Base-by-base conservation (phyloP, 1,140 invertebrate genomes). In the Belonocnema kinseyi region DNA sequence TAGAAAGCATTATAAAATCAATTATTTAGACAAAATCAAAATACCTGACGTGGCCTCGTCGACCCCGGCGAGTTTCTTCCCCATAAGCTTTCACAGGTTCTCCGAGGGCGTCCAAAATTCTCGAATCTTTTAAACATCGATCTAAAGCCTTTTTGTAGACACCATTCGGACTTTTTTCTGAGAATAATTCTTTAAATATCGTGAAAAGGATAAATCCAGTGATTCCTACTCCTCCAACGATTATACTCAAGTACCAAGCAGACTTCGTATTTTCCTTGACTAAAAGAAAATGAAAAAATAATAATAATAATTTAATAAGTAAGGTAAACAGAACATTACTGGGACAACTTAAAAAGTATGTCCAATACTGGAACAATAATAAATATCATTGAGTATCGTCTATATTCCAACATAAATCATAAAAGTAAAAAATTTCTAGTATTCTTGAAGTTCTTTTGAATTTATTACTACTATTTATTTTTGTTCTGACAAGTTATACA, bases 201-300 rank as follows among this genome's bases (percentile, higher is more conserved):
- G 94, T 93, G 88, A 95, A 98, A 84, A 97, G 95, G 88, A 98
- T 94, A 3, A 95, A 88, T 70, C 94, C 95, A 33, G 95, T 96
- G 0, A 97, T 93, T 26, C 95, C 95, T 58, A 97, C 85, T 17
- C 97, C 97, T 50, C 93, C 88, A 50, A 97, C 76, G 74, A 98
- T 96, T n/a, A 98, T 93, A 13, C 94, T 94, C 78, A 95, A 93
- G 84, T 97, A 97, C 66, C 95, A 96, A 52, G 93, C 94, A 80
- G 96, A 97, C 88, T 97, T 97, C 33, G 96, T 96, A 50, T 95
- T 96, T 91, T 97, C 96, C 91, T 97, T 97, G 3, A 97, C 96
- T 93, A 74, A 74, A 88, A 88, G 70, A 75, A 74, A 82, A 80
- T 56, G 14, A 61, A 53, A 75, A 76, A 72, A 53, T 73, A 75